Evolutionary conservation across 1,140 invertebrate genomes (phyloP), one percentile per base, ranked within the genome.

Genomic region (Papilio machaon): DNA sequence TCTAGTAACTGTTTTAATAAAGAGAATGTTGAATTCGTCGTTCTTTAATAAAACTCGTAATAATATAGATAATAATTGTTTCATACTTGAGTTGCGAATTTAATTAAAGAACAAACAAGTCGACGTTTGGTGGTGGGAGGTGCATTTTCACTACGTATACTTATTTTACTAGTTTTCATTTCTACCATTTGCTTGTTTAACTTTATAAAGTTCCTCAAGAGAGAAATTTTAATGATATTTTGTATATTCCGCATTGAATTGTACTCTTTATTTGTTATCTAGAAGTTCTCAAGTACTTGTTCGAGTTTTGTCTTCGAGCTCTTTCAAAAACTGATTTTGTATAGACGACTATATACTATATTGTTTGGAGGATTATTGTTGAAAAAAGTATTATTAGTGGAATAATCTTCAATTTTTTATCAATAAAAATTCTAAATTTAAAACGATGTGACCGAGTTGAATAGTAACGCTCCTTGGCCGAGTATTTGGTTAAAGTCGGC

Each of bases 141-240:
- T 67, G 23, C 23, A 67, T 67, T 67, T 30, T 15, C 64, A 67
- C 23, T 35, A 15, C 64, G 54, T 19, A 58, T 58, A 58, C 54
- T 58, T 58, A n/a, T 58, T 23, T 67, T 67, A 35, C 60, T 35
- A 67, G 23, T 10, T 64, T 67, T 23, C 8, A 30, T 30, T 35
- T 67, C 64, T 67, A 67, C 30, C 10, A 15, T 67, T 67, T 67
- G 64, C 64, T 35, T 67, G 23, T 67, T 35, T 35, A 67, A 67
- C 64, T 67, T 67, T 67, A 30, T 17, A 67, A 67, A 67, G 30
- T 35, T 13, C 30, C 30, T 30, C 30, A 67, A 67, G 64, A 67
- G 64, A 67, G 64, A 67, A 67, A 67, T 67, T 67, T 67, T 67
- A 67, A 67, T 67, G 30, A 67, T 67, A 67, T 67, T 35, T 67